These are phyloP conservation scores for Caretta caretta DNA, from an alignment of 2,113 vertebrate species.

Conservation along the genomic window DNA sequence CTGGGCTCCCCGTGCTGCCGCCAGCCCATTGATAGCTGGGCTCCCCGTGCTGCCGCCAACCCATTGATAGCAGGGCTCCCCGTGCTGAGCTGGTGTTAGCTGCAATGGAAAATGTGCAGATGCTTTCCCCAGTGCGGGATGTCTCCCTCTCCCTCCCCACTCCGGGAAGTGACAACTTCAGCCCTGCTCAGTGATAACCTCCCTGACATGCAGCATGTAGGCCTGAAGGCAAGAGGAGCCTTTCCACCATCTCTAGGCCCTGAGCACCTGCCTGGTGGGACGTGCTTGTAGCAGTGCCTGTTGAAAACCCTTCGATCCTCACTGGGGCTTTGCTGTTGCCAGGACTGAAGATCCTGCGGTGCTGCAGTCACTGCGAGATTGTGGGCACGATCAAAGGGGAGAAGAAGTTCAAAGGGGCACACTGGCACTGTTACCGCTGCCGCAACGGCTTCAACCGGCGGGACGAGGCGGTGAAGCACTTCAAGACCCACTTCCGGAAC, in stretches of 20 bases:
- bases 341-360: constrained; percentile 73
- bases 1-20: too few species aligned
- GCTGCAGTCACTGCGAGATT: constrained; percentile 73
- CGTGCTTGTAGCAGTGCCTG: not conserved
- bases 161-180: not conserved
- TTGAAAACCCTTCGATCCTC: not conserved
- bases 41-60: too few species aligned
- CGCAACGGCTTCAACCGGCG: constrained; percentile 72
- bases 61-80: too few species aligned
- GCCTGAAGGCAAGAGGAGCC: not conserved
- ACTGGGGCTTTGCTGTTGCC: not conserved
- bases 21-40: too few species aligned
- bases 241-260: not conserved
- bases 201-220: not conserved
- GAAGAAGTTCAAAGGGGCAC: constrained; percentile 72
- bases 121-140: not conserved
- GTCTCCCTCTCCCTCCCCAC: not conserved
- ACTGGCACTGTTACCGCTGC: constrained; percentile 75
- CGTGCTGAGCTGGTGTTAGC: not conserved
- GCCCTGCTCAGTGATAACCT: not conserved
- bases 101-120: not conserved
- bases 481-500: constrained; percentile 73
- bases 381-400: constrained; percentile 76
- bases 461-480: constrained; percentile 74
- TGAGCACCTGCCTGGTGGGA: not conserved